Evolutionary conservation across 53 echinoderm and acorn worm species (phyloP).

Genomic region (Echinarachnius parma): DNA sequence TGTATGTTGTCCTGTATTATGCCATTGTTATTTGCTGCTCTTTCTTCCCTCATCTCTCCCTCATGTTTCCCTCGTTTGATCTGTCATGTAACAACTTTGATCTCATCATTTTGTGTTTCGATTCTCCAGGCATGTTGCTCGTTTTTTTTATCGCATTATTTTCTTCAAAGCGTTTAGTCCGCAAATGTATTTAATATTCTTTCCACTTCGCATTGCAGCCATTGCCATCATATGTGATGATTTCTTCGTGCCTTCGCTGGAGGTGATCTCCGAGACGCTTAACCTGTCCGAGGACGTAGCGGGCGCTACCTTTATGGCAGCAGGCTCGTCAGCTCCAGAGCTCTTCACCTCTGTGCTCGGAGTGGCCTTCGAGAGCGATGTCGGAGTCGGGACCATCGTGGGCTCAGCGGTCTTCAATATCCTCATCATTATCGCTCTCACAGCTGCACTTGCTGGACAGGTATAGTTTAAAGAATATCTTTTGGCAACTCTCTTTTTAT

Average conservation of each 20-base stretch:
- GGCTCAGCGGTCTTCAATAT: conserved; percentile 99
- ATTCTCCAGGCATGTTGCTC: no score
- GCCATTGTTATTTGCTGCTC: no score
- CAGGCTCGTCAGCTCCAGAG: conserved; percentile 96
- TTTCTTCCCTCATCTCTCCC: no score
- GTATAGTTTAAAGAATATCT: conserved; percentile 39
- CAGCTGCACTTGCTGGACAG: conserved; percentile 92
- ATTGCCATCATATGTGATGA: conserved; percentile 97
- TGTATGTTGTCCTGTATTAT: no score
- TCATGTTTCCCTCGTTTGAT: no score
- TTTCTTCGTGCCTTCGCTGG: conserved; percentile 98
- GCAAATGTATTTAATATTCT: neutral
- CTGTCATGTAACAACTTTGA: no score
- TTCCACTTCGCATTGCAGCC: conserved; percentile 38
- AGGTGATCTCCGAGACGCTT: conserved; percentile 93
- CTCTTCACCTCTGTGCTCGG: conserved; percentile 93
- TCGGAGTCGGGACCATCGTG: conserved; percentile 96
- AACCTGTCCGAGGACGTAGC: conserved; percentile 98
- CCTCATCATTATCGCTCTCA: conserved; percentile 92
- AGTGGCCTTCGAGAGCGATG: conserved; percentile 81
- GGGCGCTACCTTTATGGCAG: conserved; percentile 99
- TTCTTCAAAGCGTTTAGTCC: no score
- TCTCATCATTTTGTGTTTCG: no score
- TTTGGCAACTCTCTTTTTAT: no score
- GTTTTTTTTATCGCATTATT: no score